These are phyloP conservation scores for Chromobotia macracanthus DNA, from an alignment of 2,797 vertebrate genomes.

Conservation along the genomic window DNA sequence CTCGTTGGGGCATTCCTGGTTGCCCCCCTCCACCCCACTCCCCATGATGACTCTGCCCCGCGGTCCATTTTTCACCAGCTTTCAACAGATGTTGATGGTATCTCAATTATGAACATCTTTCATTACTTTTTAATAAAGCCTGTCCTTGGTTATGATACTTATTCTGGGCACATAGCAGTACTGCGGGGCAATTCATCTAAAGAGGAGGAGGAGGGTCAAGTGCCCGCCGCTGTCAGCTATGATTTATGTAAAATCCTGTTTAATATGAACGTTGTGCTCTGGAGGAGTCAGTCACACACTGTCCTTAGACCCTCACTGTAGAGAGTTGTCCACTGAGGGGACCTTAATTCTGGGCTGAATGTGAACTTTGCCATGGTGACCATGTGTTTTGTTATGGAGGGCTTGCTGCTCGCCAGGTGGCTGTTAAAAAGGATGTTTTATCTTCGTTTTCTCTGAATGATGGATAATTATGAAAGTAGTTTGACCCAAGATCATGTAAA, in stretches of 20 bases:
- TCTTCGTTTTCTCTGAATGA: background rate
- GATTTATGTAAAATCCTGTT: slow-evolving; percentile 51
- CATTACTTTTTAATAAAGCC: slow-evolving; percentile 44
- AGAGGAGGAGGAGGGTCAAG: slow-evolving; percentile 43
- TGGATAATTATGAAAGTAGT: background rate
- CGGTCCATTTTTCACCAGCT: background rate
- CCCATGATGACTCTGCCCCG: too few species aligned
- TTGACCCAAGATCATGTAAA: background rate
- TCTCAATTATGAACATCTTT: slow-evolving; percentile 33
- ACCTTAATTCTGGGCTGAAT: background rate
- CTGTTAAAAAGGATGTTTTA: background rate
- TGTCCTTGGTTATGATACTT: slow-evolving; percentile 31
- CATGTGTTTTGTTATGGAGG: slow-evolving; percentile 32
- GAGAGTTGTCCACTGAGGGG: background rate
- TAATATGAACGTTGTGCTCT: slow-evolving; percentile 32
- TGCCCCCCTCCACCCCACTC: background rate
- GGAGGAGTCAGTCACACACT: slow-evolving; percentile 30
- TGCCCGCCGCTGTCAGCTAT: slow-evolving; percentile 23
- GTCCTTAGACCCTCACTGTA: slow-evolving; percentile 39
- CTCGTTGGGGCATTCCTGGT: background rate
- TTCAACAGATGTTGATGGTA: slow-evolving; percentile 34
- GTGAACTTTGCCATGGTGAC: slow-evolving; percentile 35
- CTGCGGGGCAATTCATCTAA: slow-evolving; percentile 45
- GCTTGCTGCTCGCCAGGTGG: background rate
- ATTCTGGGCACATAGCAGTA: slow-evolving; percentile 39